These are phyloP conservation scores for Drosophila ironensis DNA, from an alignment of 1,140 invertebrate species.

Conservation along the genomic window DNA sequence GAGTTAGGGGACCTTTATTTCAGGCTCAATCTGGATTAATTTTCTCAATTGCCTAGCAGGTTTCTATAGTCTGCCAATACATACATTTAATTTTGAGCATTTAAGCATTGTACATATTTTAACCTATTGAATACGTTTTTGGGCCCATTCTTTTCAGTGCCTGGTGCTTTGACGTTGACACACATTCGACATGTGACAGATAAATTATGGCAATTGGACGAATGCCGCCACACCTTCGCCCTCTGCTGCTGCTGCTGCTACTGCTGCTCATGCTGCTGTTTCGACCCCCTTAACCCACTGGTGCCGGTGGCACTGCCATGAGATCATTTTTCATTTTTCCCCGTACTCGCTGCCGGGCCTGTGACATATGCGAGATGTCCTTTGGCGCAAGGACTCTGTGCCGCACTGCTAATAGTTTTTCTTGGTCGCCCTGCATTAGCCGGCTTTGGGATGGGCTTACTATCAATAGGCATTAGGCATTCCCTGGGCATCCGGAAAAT, in stretches of 20 bases:
- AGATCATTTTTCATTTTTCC: slow-evolving; percentile 73
- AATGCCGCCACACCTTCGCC: slow-evolving; percentile 50
- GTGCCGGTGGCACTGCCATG: slow-evolving; percentile 25
- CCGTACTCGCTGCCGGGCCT: slow-evolving; percentile 14
- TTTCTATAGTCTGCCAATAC: too few relatives aligned
- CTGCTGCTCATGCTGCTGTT: neutral
- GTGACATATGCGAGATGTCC: slow-evolving; percentile 63
- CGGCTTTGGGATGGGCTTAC: neutral
- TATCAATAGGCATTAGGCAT: slow-evolving; percentile 24
- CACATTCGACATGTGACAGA: slow-evolving; percentile 79
- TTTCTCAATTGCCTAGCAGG: too few relatives aligned
- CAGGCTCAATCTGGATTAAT: too few relatives aligned
- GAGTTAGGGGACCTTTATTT: too few relatives aligned
- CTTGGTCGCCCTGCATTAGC: slow-evolving; percentile 4
- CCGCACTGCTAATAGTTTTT: slow-evolving; percentile 67
- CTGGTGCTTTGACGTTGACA: slow-evolving; percentile 57
- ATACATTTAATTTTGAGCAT: too few relatives aligned
- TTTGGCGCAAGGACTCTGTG: slow-evolving; percentile 5
- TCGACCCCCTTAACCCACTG: neutral
- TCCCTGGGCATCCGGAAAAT: slow-evolving; percentile 25
- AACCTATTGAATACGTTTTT: too few relatives aligned
- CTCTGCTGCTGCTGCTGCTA: neutral
- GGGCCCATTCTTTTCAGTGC: neutral
- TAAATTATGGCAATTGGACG: slow-evolving; percentile 76
- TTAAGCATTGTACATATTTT: too few relatives aligned